Evolutionary conservation across 2,797 vertebrate genomes (phyloP), one percentile per base, ranked within the genome.

Genomic region (Sciaenops ocellatus): DNA sequence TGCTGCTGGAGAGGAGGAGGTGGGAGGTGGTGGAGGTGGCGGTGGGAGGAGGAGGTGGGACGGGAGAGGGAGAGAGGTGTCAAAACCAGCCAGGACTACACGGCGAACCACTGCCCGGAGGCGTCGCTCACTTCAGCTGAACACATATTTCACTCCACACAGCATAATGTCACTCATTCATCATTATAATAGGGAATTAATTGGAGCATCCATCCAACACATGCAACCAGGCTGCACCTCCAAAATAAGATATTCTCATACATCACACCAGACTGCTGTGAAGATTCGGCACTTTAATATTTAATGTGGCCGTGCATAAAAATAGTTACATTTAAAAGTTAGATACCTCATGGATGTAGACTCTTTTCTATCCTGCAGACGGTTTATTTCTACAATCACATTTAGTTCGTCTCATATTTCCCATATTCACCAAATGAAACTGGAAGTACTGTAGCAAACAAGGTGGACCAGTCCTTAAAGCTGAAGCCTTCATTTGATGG

Each of bases 1-100:
- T 38, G 34, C 34, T 34, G 34, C 57, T 57, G 28, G 64, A 38
- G 34, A 15, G 42, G 12, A 13, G 42, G 42, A 15, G 51, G 42
- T 70, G 63, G 30, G 30, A 7, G 30, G 30, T 28, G 34, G 60
- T 57, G 28, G 64, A 3, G 41, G 10, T 42, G 41, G 41, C 4
- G 42, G 2, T 30, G 64, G 51, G 42, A 72, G 64, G 15, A 38
- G 34, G 34, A 38, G 34, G 34, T 38, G 34, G 34, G 34, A 34
- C 34, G 64, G 52, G 42, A 72, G 61, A 12, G 22, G 42, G 3
- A 34, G 69, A 52, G 65, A 70, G 64, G 73, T 72, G 89, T 86
- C 55, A 88, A 81, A 84, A 84, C 56, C 78, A 82, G 54, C 54
- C 84, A 87, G 81, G 70, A 71, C 64, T 34, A 48, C 68, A 42